Conservation (phyloP, 2,797 vertebrate species). For the Serranus cabrilla region DNA sequence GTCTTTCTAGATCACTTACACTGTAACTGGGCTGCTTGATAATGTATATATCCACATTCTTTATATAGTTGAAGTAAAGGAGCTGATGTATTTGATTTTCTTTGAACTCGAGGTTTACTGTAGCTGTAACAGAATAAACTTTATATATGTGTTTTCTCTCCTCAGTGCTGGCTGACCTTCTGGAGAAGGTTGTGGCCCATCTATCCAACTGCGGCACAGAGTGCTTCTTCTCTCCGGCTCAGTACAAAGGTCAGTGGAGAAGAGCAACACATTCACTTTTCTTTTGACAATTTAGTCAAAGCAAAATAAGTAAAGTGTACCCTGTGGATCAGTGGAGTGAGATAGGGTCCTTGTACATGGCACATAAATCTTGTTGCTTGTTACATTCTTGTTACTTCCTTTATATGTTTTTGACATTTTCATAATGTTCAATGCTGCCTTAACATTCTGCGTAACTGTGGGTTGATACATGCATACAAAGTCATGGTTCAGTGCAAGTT, state of each 20-base stretch:
- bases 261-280: not conserved
- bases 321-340: conserved; percentile 14
- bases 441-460: too few relatives aligned
- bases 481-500: too few relatives aligned
- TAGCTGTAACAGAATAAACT: not conserved
- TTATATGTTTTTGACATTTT: too few relatives aligned
- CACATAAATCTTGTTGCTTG: not conserved
- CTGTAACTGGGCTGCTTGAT: not conserved
- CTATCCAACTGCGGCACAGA: conserved; percentile 85
- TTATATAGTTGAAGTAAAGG: conserved; percentile 15
- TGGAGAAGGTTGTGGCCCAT: conserved; percentile 89
- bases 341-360: not conserved
- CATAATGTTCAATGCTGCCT: too few relatives aligned
- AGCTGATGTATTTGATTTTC: conserved; percentile 10
- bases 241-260: conserved; percentile 88
- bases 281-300: conserved; percentile 23
- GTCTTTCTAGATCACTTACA: not conserved
- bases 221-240: conserved; percentile 86
- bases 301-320: conserved; percentile 37
- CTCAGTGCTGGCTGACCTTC: conserved; percentile 92
- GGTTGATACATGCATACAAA: not conserved
- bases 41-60: not conserved
- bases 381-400: not conserved
- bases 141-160: conserved; percentile 37
- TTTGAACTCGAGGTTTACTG: conserved; percentile 15